Base-by-base conservation (phyloP, 2,888 invertebrate genomes). In the Campoplex capitator region DNA sequence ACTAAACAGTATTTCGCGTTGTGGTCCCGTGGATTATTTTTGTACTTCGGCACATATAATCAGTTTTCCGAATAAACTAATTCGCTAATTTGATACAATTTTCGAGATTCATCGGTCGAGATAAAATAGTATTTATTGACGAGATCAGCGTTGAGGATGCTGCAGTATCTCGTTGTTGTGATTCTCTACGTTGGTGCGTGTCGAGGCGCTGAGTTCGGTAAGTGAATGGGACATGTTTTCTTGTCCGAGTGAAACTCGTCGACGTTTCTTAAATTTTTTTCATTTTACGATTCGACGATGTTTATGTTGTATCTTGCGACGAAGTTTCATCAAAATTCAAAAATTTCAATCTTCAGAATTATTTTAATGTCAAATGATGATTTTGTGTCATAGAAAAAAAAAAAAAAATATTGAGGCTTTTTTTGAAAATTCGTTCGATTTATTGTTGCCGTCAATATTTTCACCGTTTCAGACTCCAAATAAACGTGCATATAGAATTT, bases 121-220 rank as follows among this genome's bases (percentile, higher is more conserved):
- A 23, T 56, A 54, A 32, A 79, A 45, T 81, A 56, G 65, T 73
- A 51, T 13, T 73, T 51, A 51, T 48, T 32, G 42, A 35, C 32
- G 54, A 65, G 23, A 58, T 38, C 70, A 28, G 48, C 75, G n/a
- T 65, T 51, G 62, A 84, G 82, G 54, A 87, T 87, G 87, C 42
- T 75, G 65, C 75, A 56, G 76, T 56, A 85, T 45, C 45, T 89
- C 65, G 35, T 84, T 45, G 42, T 90, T 58, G 67, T 79, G 32
- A 54, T 83, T 45, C 32, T 88, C n/a, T 71, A 79, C 58, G 23
- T 79, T 11, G 51, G 11, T 32, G 85, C 70, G 56, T 88, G 88
- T 67, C 35, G 88, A 81, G 84, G 87, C 54, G 85, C 89, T 28
- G 93, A 94, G 86, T 94, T 94, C 83, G 93, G 93, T 88, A 90